These are phyloP conservation scores for Bombus fervidus DNA, from an alignment of 1,140 invertebrate species.

Conservation along the genomic window DNA sequence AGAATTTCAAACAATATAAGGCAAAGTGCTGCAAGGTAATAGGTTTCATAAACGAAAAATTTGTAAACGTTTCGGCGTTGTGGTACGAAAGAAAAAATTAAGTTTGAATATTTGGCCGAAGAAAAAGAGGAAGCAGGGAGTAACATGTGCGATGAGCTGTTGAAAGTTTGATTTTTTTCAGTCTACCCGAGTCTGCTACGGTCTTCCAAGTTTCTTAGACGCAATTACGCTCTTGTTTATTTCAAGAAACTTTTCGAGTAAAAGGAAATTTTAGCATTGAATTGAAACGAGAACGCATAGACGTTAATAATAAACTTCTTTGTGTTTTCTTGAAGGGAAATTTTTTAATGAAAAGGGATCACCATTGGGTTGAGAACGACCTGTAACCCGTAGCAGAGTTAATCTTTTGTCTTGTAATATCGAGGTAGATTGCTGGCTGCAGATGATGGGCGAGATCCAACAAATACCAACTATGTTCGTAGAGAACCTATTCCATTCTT, in stretches of 20 bases:
- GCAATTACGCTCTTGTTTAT: background rate
- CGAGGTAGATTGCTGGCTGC: background rate
- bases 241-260: background rate
- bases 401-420: background rate
- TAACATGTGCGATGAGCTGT: background rate
- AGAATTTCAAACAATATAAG: too few species aligned
- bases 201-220: background rate
- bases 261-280: background rate
- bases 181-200: background rate
- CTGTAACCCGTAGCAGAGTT: background rate
- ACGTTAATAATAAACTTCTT: background rate
- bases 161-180: background rate
- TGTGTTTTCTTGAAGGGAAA: background rate
- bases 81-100: background rate
- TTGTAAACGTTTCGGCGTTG: background rate
- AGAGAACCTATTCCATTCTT: background rate
- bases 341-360: background rate
- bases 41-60: background rate
- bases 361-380: background rate
- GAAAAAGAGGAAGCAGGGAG: background rate
- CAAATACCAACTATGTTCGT: background rate
- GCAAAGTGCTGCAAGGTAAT: too few species aligned
- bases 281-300: background rate
- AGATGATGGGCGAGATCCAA: background rate
- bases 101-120: background rate